phyloP scores from a whole-genome alignment of 2,888 invertebrate genomes.

The Dryococelus australis region DNA sequence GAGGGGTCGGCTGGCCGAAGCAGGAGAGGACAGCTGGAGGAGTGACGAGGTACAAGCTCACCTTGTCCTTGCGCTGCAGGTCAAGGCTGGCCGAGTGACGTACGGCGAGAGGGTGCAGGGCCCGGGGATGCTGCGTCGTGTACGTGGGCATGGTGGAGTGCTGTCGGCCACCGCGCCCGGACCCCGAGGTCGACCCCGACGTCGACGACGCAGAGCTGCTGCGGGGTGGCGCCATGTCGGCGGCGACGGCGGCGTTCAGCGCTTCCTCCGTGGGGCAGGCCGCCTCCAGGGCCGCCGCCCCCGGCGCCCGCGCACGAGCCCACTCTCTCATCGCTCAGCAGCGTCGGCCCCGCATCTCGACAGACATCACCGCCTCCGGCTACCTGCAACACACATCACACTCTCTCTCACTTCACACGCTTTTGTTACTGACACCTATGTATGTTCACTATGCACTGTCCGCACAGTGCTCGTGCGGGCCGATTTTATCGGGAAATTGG shows the following conservation, averaged over 20 bases:
- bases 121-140: conserved; percentile 12
- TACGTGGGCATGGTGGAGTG: conserved; percentile 29
- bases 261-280: not conserved
- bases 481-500: too few relatives aligned
- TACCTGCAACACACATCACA: too few relatives aligned
- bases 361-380: too few relatives aligned
- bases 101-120: not conserved
- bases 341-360: too few relatives aligned
- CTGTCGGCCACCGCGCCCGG: not conserved
- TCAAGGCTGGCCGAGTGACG: conserved; percentile 19
- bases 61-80: conserved; percentile 25
- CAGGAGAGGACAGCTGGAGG: too few relatives aligned
- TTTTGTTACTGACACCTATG: too few relatives aligned
- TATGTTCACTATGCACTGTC: too few relatives aligned
- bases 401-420: too few relatives aligned
- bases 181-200: not conserved
- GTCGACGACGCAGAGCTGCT: not conserved
- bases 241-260: not conserved
- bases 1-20: not conserved
- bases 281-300: not conserved
- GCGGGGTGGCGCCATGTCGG: not conserved
- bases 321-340: not conserved
- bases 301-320: not conserved
- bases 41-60: not conserved
- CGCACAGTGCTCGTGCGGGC: too few relatives aligned